Conservation (phyloP, 2,888 invertebrate genomes). For the Zaprionus lineosus region DNA sequence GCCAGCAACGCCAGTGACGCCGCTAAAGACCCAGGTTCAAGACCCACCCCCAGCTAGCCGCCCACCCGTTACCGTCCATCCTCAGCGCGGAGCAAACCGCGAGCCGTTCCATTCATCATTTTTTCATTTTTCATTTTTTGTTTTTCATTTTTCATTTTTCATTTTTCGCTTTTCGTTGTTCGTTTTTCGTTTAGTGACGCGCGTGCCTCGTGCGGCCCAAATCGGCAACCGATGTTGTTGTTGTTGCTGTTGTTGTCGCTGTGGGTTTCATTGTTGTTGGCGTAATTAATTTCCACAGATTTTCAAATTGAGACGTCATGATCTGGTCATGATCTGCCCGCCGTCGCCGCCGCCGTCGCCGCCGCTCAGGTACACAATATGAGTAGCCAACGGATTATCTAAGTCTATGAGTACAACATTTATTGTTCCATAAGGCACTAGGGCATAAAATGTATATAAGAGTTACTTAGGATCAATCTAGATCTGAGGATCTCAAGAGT, state of each 20-base stretch:
- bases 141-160: no score
- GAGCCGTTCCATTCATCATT: slow-evolving; percentile 72
- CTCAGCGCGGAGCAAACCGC: slow-evolving; percentile 41
- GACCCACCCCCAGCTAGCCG: slow-evolving; percentile 16
- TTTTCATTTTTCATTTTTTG: slow-evolving; percentile 2
- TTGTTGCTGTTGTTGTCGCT: slow-evolving; percentile 12
- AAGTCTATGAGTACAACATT: slow-evolving; percentile 65
- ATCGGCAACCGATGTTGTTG: slow-evolving; percentile 40
- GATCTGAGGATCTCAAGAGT: no score
- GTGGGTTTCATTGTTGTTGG: slow-evolving; percentile 13
- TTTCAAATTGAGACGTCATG: slow-evolving; percentile 73
- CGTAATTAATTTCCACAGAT: slow-evolving; percentile 54
- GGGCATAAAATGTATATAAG: slow-evolving; percentile 31
- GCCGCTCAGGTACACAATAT: no score
- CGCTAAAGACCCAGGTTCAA: slow-evolving; percentile 49
- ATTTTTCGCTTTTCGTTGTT: no score
- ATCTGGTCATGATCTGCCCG: slow-evolving; percentile 29
- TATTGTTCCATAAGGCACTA: slow-evolving; percentile 66
- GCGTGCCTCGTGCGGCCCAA: slow-evolving; percentile 74
- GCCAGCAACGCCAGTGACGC: slow-evolving; percentile 45
- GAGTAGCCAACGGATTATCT: no score
- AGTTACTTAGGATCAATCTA: not conserved
- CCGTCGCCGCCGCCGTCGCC: no score
- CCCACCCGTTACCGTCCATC: slow-evolving; percentile 15
- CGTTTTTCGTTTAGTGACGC: slow-evolving; percentile 73